phyloP scores from a whole-genome alignment of 2,888 invertebrate genomes.

The Polylopha cassiicola region DNA sequence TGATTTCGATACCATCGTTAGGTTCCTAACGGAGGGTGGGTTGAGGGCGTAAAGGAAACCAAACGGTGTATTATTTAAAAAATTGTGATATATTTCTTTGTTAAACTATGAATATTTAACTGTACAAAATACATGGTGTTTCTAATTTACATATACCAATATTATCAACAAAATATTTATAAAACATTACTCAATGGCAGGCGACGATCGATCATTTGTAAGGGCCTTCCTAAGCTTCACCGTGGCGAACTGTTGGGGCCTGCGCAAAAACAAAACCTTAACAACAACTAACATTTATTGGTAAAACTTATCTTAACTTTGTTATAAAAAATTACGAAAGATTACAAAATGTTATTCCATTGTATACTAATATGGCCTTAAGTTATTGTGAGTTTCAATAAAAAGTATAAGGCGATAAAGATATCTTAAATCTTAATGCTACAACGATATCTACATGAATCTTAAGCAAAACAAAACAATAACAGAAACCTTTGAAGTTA shows the following conservation, averaged over 20 bases:
- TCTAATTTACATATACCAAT: conserved; percentile 73
- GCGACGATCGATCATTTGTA: conserved; percentile 91
- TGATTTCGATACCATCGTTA: too few relatives aligned
- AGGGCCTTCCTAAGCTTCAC: conserved; percentile 92
- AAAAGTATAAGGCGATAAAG: conserved; percentile 13
- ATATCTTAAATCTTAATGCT: conserved; percentile 15
- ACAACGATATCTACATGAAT: conserved; percentile 18
- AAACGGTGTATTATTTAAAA: conserved; percentile 60
- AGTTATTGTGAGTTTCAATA: conserved; percentile 14
- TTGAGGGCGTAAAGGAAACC: conserved; percentile 51
- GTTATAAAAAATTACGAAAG: conserved; percentile 5
- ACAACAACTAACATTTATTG: conserved; percentile 8
- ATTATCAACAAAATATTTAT: conserved; percentile 65
- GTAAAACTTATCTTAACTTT: conserved; percentile 10
- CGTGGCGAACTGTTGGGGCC: conserved; percentile 91
- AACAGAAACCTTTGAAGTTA: conserved; percentile 52
- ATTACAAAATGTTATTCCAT: conserved; percentile 8
- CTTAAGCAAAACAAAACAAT: conserved; percentile 27
- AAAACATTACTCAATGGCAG: conserved; percentile 79
- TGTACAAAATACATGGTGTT: conserved; percentile 75
- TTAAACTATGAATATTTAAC: conserved; percentile 77
- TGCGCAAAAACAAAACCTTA: conserved; percentile 61
- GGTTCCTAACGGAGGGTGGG: too few relatives aligned
- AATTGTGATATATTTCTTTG: conserved; percentile 76
- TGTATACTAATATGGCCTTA: conserved; percentile 22